These are phyloP conservation scores for Chrysolina americana DNA, from an alignment of 2,888 invertebrate species.

Conservation along the genomic window DNA sequence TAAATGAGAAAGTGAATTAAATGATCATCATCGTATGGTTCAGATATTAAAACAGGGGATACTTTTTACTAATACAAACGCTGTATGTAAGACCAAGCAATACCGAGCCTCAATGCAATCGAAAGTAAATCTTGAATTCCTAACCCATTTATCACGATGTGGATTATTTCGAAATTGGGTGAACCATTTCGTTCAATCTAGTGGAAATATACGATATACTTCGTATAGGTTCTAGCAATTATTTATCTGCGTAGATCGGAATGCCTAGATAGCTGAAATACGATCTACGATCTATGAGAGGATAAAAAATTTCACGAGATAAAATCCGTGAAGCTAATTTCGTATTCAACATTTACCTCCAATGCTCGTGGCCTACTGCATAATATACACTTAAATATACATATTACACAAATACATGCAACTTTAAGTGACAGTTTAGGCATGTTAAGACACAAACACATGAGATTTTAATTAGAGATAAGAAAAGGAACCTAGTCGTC, in stretches of 20 bases:
- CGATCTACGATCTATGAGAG: slow-evolving; percentile 50
- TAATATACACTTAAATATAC: slow-evolving; percentile 62
- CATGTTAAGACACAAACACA: slow-evolving; percentile 63
- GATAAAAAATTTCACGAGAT: slow-evolving; percentile 53
- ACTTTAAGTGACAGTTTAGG: slow-evolving; percentile 63
- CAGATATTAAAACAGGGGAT: no score
- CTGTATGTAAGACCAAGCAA: neutral
- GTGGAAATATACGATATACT: slow-evolving; percentile 27
- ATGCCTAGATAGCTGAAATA: slow-evolving; percentile 49
- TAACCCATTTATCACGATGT: slow-evolving; percentile 12
- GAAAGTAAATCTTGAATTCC: slow-evolving; percentile 13
- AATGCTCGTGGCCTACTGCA: slow-evolving; percentile 60
- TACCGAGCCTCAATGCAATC: neutral
- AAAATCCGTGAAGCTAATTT: slow-evolving; percentile 55
- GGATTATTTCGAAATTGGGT: slow-evolving; percentile 23
- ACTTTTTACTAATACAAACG: no score
- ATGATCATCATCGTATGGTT: no score
- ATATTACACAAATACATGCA: slow-evolving; percentile 63
- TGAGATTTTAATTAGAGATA: slow-evolving; percentile 66
- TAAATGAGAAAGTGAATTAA: no score
- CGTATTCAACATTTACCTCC: slow-evolving; percentile 56
- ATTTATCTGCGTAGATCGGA: slow-evolving; percentile 45
- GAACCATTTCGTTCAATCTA: slow-evolving; percentile 21
- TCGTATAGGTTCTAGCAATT: slow-evolving; percentile 29
- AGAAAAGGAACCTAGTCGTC: slow-evolving; percentile 55